phyloP scores from a whole-genome alignment of 2,888 invertebrate species.

The Oscheius onirici region DNA sequence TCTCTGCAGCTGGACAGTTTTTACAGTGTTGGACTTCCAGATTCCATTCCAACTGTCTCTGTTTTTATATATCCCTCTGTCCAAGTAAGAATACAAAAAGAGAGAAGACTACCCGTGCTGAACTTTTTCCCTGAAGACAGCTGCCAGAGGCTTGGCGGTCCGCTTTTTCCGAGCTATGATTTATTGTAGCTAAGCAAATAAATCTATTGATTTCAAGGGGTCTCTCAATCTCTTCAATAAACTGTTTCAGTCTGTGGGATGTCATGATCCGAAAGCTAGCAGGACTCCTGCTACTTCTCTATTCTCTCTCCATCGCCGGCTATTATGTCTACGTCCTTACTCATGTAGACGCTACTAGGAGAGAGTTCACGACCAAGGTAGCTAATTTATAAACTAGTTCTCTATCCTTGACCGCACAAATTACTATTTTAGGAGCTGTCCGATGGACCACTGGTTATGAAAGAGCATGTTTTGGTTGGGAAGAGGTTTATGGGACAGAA shows the following conservation, averaged over 20 bases:
- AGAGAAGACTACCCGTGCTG: too few species aligned
- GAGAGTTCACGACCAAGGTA: conserved; percentile 23
- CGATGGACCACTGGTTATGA: conserved; percentile 30
- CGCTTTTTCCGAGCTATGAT: not conserved
- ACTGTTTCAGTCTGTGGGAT: not conserved
- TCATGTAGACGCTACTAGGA: conserved; percentile 17
- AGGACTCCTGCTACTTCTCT: conserved; percentile 5
- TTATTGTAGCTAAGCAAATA: not conserved
- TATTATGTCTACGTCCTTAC: conserved; percentile 13
- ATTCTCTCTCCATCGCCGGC: conserved; percentile 8
- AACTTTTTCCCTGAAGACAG: not conserved
- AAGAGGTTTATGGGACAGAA: not conserved
- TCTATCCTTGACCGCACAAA: not conserved
- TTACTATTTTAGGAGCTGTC: conserved; percentile 20
- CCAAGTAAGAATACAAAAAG: too few species aligned
- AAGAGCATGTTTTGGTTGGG: not conserved
- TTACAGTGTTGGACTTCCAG: too few species aligned
- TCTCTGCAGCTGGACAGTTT: too few species aligned
- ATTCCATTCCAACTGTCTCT: too few species aligned
- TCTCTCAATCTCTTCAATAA: not conserved
- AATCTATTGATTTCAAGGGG: not conserved
- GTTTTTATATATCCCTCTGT: too few species aligned
- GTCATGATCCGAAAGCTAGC: conserved; percentile 20
- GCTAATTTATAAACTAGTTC: not conserved
- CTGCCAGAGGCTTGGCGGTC: not conserved